Base-by-base conservation (phyloP, 2,797 vertebrate genomes). In the Malurus splendens region DNA sequence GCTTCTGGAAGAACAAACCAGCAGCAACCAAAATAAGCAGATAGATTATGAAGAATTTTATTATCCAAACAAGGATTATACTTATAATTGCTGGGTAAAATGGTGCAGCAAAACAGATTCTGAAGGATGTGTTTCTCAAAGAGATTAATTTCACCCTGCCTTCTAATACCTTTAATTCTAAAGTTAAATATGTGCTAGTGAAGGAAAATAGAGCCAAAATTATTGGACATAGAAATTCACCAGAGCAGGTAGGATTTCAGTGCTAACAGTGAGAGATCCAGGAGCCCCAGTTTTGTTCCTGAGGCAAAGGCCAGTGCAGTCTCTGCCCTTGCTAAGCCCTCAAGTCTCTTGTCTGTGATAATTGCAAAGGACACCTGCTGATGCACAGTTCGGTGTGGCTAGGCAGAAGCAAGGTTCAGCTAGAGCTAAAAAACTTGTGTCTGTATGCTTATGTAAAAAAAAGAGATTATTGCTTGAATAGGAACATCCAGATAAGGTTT, bases 1-100 rank as follows among this genome's bases (percentile, higher is more conserved):
- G 93, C 98, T 99, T 97, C 99, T 99, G 96, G 28, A 93, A 89
- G 36, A 84, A 94, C 47, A 88, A 84, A 86, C 7, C 38, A 80
- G 24, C 27, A 72, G 42, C 30, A 89, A 59, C 3, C 33, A 65
- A 65, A 93, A 75, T 92, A 10, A 92, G 41, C 20, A 70, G 32
- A 73, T 2, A 60, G 28, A 50, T 64, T 11, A 38, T 3, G 18
- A 51, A 74, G 28, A 71, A 51, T 48, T 73, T 55, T 41, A 54
- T 71, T 68, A 68, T n/a, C 62, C 59, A 75, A 32, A 65, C 42
- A 67, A 1, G 17, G 25, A 25, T 19, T 16, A 20, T 9, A 20
- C 64, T 82, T 65, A 15, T 52, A 39, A 62, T 24, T 64, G 17
- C 41, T 28, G 54, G 14, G 20, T 57, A 55, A 81, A 82, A 86